Conservation (phyloP, 2,113 vertebrate species). For the Natator depressus region DNA sequence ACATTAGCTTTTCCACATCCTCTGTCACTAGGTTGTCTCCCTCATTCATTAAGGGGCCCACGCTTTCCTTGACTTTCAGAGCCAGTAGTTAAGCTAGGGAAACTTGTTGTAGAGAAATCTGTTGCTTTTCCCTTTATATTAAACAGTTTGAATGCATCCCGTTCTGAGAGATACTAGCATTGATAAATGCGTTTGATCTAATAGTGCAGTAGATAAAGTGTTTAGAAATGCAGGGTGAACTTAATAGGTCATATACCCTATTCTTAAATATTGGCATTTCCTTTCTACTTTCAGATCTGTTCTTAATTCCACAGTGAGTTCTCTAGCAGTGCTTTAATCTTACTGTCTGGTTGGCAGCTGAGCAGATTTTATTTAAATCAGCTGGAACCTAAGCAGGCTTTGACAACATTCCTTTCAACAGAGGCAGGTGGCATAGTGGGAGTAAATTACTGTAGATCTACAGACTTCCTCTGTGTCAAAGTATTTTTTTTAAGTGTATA, state of each 20-base stretch:
- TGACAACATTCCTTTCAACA: constrained; percentile 70
- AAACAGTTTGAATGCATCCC: constrained; percentile 23
- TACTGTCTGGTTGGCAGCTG: constrained; percentile 57
- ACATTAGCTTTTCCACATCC: too few species aligned
- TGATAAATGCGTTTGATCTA: constrained; percentile 1
- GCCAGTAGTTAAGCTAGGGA: background rate
- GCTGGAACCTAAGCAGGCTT: constrained; percentile 59
- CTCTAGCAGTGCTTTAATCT: constrained; percentile 33
- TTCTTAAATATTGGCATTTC: background rate
- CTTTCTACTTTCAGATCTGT: background rate
- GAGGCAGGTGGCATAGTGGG: constrained; percentile 50
- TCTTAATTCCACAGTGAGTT: background rate
- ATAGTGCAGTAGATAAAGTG: background rate
- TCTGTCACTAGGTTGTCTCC: too few species aligned
- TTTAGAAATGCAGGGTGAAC: constrained; percentile 30
- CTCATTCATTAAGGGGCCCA: too few species aligned
- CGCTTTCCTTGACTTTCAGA: background rate
- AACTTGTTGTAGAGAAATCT: background rate
- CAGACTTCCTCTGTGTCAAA: constrained; percentile 36
- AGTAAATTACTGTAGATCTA: constrained; percentile 62
- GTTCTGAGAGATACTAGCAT: background rate
- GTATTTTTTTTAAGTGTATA: background rate
- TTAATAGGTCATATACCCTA: background rate
- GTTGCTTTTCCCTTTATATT: background rate
- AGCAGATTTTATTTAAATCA: constrained; percentile 73